These are phyloP conservation scores for Tethya wilhelma DNA, from an alignment of 37 sponge, comb jelly and placozoan species.

Conservation along the genomic window DNA sequence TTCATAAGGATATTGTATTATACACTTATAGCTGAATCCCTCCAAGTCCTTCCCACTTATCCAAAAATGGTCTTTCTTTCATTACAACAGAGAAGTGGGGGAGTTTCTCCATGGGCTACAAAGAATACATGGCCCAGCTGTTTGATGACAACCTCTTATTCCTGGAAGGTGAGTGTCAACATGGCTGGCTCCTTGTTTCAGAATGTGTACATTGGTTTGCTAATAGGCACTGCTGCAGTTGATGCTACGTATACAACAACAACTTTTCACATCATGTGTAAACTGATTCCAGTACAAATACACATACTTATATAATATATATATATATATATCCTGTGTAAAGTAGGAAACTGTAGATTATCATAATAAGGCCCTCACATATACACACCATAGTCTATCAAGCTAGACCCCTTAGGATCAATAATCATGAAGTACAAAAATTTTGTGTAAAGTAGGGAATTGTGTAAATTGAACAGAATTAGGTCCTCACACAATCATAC, in stretches of 20 bases:
- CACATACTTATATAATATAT: no score
- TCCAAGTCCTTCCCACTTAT: neutral
- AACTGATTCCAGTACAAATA: no score
- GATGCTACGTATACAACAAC: no score
- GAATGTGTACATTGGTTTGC: no score
- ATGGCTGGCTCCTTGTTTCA: no score
- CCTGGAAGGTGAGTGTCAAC: constrained; percentile 62
- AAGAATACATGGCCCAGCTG: constrained; percentile 55
- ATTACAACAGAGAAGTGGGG: constrained; percentile 45
- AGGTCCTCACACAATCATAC: neutral
- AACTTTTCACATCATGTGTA: no score
- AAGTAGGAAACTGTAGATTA: no score
- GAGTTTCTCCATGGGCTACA: constrained; percentile 65
- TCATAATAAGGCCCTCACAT: no score
- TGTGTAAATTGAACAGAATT: neutral
- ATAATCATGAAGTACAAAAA: neutral
- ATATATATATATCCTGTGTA: no score
- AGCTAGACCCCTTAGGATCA: neutral
- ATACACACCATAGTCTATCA: no score
- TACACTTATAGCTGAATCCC: neutral
- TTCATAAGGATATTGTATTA: neutral
- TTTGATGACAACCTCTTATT: constrained; percentile 68
- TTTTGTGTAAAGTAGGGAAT: neutral
- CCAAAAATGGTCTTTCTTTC: neutral
- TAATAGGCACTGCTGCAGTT: no score